phyloP scores from a whole-genome alignment of 2,888 invertebrate species.

The Pilophorus perplexus region DNA sequence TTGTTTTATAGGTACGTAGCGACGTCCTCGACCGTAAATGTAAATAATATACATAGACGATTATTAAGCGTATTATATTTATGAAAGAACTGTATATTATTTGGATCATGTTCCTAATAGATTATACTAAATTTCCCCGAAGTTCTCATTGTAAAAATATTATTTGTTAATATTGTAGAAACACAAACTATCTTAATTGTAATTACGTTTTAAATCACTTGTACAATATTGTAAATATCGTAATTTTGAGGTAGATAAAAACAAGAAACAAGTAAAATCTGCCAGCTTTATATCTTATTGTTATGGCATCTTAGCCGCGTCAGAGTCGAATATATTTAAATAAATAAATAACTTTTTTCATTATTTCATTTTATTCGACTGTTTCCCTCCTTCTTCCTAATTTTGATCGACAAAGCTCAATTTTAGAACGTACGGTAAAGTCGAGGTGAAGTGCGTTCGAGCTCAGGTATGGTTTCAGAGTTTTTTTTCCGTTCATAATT shows the following conservation, averaged over 20 bases:
- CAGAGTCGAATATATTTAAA: constrained; percentile 35
- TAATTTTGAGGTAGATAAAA: constrained; percentile 19
- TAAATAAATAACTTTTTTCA: constrained; percentile 33
- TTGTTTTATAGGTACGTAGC: constrained; percentile 42
- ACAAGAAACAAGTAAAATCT: constrained; percentile 15
- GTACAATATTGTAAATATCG: constrained; percentile 31
- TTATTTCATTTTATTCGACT: constrained; percentile 15
- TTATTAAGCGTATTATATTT: constrained; percentile 28
- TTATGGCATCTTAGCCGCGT: constrained; percentile 34
- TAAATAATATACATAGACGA: constrained; percentile 35
- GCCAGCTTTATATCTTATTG: constrained; percentile 34
- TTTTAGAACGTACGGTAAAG: too few species aligned
- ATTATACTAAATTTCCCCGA: constrained; percentile 32
- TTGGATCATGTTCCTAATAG: constrained; percentile 41
- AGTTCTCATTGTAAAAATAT: constrained; percentile 35
- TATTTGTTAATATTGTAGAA: constrained; percentile 21
- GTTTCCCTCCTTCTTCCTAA: background rate
- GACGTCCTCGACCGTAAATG: constrained; percentile 40
- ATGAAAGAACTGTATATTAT: constrained; percentile 32
- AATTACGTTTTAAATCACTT: constrained; percentile 24
- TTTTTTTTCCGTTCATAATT: constrained; percentile 7
- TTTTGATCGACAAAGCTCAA: background rate
- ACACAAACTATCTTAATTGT: constrained; percentile 26
- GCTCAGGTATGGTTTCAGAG: constrained; percentile 23
- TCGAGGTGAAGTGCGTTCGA: too few species aligned